Evolutionary conservation across 2,888 invertebrate genomes (phyloP), one percentile per base, ranked within the genome.

Genomic region (Campoplex nolae): DNA sequence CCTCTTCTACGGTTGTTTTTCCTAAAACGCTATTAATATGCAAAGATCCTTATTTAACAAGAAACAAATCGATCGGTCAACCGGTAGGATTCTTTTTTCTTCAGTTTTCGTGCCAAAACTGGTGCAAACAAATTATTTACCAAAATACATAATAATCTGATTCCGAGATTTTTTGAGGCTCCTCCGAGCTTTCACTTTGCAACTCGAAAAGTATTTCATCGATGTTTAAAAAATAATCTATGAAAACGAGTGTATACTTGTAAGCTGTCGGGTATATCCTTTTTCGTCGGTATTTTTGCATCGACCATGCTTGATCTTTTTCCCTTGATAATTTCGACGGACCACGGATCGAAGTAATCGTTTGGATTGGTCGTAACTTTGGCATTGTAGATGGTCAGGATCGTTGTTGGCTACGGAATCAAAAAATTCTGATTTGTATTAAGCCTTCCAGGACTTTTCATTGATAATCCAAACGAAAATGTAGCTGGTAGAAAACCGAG

Each of bases 251-350:
- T 6, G 38, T n/a, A 9, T 84, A 86, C 86, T 54, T 38, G 28
- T 84, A 78, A 74, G 7, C 32, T n/a, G 9, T 77, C 62, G 48
- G 86, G 70, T 4, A 86, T 1, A n/a, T 84, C 73, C 28, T 74
- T 78, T 8, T 86, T 81, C 28, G 45, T 54, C 1, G 86, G 62
- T 2, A 84, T n/a, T 35, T 68, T 77, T 3, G 28, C 9, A 7
- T 9, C 81, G n/a, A 84, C 1, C 35, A n/a, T 28, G 23, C 82
- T 42, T 11, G 67, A 0, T 38, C 51, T 0, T n/a, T 65, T 13
- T 0, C 18, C 9, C 58, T 28, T 1, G 23, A 7, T 1, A 23
- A 77, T 18, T 0, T 77, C 68, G 35, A 51, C 32, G 32, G 16
- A 62, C 58, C 42, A 68, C 8, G 38, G 0, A 7, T 54, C 86